These are phyloP conservation scores for Myotis yumanensis DNA, from an alignment of 2,113 vertebrate species.

Conservation along the genomic window DNA sequence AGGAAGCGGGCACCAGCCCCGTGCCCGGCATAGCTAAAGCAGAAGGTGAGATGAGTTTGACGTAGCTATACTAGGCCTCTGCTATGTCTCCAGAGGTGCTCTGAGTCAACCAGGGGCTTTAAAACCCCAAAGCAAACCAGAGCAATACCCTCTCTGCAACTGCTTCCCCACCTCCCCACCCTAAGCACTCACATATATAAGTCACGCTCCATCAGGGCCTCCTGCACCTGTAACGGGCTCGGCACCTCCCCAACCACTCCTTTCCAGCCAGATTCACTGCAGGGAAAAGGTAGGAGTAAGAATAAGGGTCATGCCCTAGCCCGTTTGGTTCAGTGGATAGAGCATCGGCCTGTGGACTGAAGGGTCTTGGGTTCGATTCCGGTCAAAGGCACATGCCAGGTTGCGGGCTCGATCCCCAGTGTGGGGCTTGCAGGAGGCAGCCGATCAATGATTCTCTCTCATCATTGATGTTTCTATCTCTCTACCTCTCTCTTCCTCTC, in stretches of 20 bases:
- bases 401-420: no score
- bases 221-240: constrained; percentile 83
- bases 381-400: no score
- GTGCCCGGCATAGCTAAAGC: constrained; percentile 90
- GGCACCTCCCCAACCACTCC: constrained; percentile 89
- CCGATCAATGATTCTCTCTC: no score
- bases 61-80: neutral
- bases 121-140: neutral
- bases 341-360: no score
- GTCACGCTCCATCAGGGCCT: constrained; percentile 88
- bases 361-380: no score
- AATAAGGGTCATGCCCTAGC: neutral
- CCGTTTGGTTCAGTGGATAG: no score
- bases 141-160: neutral
- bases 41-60: neutral
- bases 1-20: constrained; percentile 91
- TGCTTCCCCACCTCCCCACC: neutral
- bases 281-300: neutral
- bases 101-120: neutral
- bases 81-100: neutral
- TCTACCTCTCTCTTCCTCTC: no score
- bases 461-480: no score
- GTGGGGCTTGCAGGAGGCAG: no score
- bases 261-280: constrained; percentile 88
- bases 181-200: constrained; percentile 92